Conservation (phyloP, 2,113 vertebrate genomes). For the Ceyx melanurus region DNA sequence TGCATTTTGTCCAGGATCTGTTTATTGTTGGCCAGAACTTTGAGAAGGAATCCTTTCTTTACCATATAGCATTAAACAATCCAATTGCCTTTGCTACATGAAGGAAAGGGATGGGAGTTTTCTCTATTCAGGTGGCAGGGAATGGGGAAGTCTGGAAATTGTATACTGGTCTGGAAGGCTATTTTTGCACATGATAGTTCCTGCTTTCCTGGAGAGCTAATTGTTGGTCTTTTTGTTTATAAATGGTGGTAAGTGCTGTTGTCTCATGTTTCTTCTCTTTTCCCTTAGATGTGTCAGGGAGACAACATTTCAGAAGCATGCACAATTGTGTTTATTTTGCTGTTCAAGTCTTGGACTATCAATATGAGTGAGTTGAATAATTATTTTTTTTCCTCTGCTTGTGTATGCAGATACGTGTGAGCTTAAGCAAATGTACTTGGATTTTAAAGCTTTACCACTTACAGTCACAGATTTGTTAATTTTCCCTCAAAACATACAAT, state of each 20-base stretch:
- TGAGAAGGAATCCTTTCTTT: neutral
- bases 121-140: neutral
- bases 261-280: neutral
- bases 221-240: neutral
- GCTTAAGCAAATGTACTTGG: neutral
- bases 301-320: constrained; percentile 84
- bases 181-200: neutral
- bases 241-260: neutral
- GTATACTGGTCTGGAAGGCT: neutral
- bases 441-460: neutral
- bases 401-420: neutral
- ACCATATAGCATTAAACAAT: neutral
- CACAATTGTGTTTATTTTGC: constrained; percentile 98
- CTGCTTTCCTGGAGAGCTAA: neutral
- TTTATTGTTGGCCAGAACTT: neutral
- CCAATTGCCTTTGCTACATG: neutral
- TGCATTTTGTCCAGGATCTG: neutral
- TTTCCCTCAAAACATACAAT: neutral
- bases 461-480: neutral
- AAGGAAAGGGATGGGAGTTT: neutral
- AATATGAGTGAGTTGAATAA: constrained; percentile 87
- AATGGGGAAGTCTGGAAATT: neutral
- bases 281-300: constrained; percentile 79
- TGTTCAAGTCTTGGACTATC: constrained; percentile 89
- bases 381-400: neutral